Base-by-base conservation (phyloP, 1,140 invertebrate species). In the Papilio polytes region DNA sequence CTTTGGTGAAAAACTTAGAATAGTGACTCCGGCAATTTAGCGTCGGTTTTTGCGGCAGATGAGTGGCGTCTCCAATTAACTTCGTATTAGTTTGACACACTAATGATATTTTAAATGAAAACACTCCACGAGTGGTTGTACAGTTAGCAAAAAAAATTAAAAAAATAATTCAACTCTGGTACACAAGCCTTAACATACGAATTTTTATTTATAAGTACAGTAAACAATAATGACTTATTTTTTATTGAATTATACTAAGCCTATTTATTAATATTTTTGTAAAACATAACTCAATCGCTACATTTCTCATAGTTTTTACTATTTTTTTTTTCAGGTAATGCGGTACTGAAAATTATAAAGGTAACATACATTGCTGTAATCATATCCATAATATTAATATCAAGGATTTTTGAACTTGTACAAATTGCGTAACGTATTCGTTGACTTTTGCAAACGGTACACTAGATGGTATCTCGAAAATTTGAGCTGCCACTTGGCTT, bases 71-170 rank as follows among this genome's bases (percentile, higher is more conserved):
- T 80, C 80, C 85, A 85, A 87, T 87, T 87, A 87, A 87, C 86
- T 82, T 80, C 79, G 77, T 82, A 83, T 86, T 84, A 85, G 81
- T 81, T 84, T 85, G 83, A 85, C 86, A 86, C 81, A 84, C 82
- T 86, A 87, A 87, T 85, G 86, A 86, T 78, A 85, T 86, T 85
- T 86, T 87, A 87, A 87, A 87, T 85, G 85, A 85, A 86, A 84
- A 87, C 80, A 85, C 80, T 82, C 66, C 26, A 31, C 26, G 44
- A 7, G 13, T 46, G 15, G 26, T 59, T 53, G 81, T 82, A 82
- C 15, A 31, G 82, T 80, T 53, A 15, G 80, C 80, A 83, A 81
- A 83, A 78, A 74, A 72, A 36, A 53, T 53, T n/a, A 18, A 53
- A 8, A 4, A 6, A 53, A 6, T 18, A 53, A 53, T 53, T 53